Percentiles rank a stretch among this genome's conserved stretches.
phyloP scores from a whole-genome alignment of 2,888 invertebrate species.

The Celastrina argiolus region DNA sequence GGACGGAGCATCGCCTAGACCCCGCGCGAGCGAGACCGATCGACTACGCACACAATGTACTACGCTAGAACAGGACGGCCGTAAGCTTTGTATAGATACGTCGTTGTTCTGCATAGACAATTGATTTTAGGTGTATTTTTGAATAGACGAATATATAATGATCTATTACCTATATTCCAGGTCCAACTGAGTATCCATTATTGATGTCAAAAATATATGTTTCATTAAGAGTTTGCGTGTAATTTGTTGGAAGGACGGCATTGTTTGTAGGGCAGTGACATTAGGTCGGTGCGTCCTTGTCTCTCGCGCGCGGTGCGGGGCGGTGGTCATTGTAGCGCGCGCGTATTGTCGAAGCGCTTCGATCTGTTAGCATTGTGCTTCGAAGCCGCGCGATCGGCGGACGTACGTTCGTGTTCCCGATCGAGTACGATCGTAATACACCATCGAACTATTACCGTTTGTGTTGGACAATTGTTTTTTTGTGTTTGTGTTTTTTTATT shows the following conservation, averaged over 20 bases:
- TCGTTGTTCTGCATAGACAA: slow-evolving; percentile 72
- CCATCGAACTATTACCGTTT: slow-evolving; percentile 45
- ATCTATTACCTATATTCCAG: not conserved
- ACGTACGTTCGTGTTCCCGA: slow-evolving; percentile 54
- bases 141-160: slow-evolving; percentile 30
- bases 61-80: slow-evolving; percentile 71
- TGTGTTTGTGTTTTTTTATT: slow-evolving; percentile 46
- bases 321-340: slow-evolving; percentile 75
- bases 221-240: slow-evolving; percentile 46
- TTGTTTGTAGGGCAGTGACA: slow-evolving; percentile 77
- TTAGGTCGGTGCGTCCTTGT: slow-evolving; percentile 75
- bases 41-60: slow-evolving; percentile 61
- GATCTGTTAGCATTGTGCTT: slow-evolving; percentile 76
- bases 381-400: slow-evolving; percentile 54
- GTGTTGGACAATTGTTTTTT: slow-evolving; percentile 51
- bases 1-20: slow-evolving; percentile 60
- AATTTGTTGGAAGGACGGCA: slow-evolving; percentile 59
- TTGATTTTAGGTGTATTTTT: slow-evolving; percentile 62
- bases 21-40: slow-evolving; percentile 53
- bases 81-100: slow-evolving; percentile 73
- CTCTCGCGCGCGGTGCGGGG: slow-evolving; percentile 68
- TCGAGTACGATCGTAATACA: slow-evolving; percentile 55
- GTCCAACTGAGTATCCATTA: not conserved
- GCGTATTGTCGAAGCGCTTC: slow-evolving; percentile 75
- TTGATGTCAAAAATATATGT: slow-evolving; percentile 36